Evolutionary conservation across 2,888 invertebrate species (phyloP), one percentile per base, ranked within the genome.

Genomic region (Drosophila cyrtoloma): DNA sequence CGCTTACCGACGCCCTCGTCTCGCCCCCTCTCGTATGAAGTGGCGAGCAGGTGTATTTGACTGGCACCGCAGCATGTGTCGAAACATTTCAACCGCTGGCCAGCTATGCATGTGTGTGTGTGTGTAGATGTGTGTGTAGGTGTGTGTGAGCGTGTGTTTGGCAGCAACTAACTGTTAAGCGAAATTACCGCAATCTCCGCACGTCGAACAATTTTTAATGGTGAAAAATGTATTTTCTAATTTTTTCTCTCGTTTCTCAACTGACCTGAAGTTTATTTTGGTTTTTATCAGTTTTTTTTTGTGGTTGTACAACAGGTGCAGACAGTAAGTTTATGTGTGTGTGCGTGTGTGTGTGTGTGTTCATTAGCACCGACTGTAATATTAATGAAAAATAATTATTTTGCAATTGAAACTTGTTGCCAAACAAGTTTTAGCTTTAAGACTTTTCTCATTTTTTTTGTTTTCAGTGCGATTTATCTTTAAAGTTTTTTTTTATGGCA

Each of bases 101-200:
- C 82, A 28, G 53, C 52, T 59, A 57, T 44, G 32, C 26, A 28
- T 63, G 53, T 51, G n/a, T 57, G 55, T 70, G 51, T 51, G 52
- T 33, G 26, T 57, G 37, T 28, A 7, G 56, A 35, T 55, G 60
- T 33, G 35, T 57, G 56, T 39, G 60, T 55, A 26, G 32, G 33
- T 35, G 32, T 58, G 33, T 30, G 64, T 44, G 53, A 42, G 60
- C 71, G 64, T 56, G 75, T 69, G 16, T 22, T 47, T 16, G 60
- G 61, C 65, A 70, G 72, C 72, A 79, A 66, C 90, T 84, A 89
- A 86, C 86, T 87, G 90, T 89, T 89, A 86, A 90, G 89, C 90
- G 81, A 87, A 87, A 87, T 89, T 90, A 87, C 86, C 86, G 75
- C 90, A 87, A 90, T 86, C 86, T 86, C 86, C 86, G 89, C 86